Evolutionary conservation across 2,797 vertebrate genomes (phyloP), one percentile per base, ranked within the genome.

Genomic region (Parauchenoglanis punctatus): DNA sequence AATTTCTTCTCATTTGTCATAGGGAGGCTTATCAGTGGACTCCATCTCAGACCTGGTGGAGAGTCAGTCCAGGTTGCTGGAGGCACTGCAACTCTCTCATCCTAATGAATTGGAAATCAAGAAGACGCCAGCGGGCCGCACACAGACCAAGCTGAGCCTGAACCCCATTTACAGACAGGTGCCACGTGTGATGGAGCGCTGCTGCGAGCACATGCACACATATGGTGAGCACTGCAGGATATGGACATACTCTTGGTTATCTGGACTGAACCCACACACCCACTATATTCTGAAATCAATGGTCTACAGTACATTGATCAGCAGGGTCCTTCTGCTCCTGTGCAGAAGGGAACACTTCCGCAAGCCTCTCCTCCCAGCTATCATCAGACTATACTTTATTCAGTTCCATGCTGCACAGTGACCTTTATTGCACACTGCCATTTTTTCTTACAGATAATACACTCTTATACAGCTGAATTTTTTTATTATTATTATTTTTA

Each of bases 121-220:
- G 91, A 95, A 97, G 88, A 91, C 95, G 0, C 72, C 93, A 6
- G 86, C 91, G 0, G 89, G 95, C 46, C 94, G 94, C 52, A 94
- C 92, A 5, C 97, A 96, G 87, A 94, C 91, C 92, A 94, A 92
- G 28, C 93, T 98, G 87, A 98, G 97, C 92, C 96, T 99, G 85
- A 99, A 99, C 92, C 97, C 97, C 70, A 95, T 99, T 93, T 96
- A 93, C 93, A 94, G 96, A 25, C 98, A 99, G 93, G 97, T 99
- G 44, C 97, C 97, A 0, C 95, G 96, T 0, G 94, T 98, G 0
- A 94, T 99, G 92, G 97, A 99, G 91, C 92, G 95, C 49, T 99
- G 98, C 93, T 98, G 97, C 92, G 87, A 87, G 1, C 97, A 99
- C 96, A 97, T 99, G 0, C 96, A 97, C 91, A 92, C 17, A 0